Evolutionary conservation across 2,113 vertebrate species (phyloP), one percentile per base, ranked within the genome.

Genomic region (Dolichotis patagonum): DNA sequence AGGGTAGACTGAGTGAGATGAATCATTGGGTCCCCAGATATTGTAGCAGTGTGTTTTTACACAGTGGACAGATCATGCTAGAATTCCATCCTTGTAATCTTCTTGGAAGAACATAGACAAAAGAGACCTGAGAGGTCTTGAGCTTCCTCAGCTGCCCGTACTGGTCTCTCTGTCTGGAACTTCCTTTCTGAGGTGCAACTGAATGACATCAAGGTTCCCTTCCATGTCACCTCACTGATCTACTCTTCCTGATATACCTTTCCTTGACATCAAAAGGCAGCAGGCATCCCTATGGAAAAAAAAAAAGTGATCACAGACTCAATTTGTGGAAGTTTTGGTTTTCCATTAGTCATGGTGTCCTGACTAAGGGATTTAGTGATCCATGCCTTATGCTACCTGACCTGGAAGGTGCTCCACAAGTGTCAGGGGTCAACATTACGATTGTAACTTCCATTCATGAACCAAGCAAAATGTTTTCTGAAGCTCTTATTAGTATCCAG

Each of bases 161-260:
- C 38, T 78, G 6, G 12, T 77, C 32, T 1, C 24, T 35, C 26
- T 67, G 14, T 24, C 86, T 87, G 12, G 35, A 86, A 81, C 32
- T 2, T 22, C 78, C 77, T 82, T 62, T 62, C 41, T 20, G 5
- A 6, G 28, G 8, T 58, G 1, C 22, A 20, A 88, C 28, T 0
- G 10, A 28, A 0, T 35, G 49, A 71, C 26, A 1, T 24, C 35
- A 71, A 0, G 4, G 28, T 52, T 0, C 12, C 12, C 5, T 65
- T 65, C 7, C 16, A 32, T 9, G 9, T 5, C 52, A 4, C 22
- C 67, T 58, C 1, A 5, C 2, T 1, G 30, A 0, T 7, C 3
- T 7, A 5, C 4, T 22, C 26, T 62, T 85, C 8, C 49, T 52
- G 30, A 0, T 7, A 3, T 7, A 5, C 6, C 28, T 20, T 62